A percentile compares a stretch with the other conserved stretches of the same genome.
phyloP scores from a whole-genome alignment of 1,140 invertebrate species.

The Drosophila sucinea region DNA sequence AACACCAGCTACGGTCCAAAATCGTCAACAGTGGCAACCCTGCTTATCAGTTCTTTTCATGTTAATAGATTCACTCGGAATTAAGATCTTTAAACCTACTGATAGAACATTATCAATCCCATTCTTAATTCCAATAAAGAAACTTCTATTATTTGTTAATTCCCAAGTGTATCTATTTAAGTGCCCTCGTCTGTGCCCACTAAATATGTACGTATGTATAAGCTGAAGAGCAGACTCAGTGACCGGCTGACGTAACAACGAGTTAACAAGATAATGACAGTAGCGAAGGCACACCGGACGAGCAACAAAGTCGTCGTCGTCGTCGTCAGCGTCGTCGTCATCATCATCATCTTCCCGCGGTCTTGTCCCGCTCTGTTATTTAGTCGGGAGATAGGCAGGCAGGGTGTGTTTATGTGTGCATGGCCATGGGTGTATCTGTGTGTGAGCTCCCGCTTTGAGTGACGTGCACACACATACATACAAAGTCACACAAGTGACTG shows the following conservation, averaged over 20 bases:
- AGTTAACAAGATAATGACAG: conserved; percentile 81
- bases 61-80: too few relatives aligned
- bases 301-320: conserved; percentile 51
- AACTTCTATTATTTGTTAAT: not conserved
- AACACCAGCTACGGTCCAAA: too few relatives aligned
- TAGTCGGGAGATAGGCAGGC: conserved; percentile 49
- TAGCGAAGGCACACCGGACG: conserved; percentile 66
- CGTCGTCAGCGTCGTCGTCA: conserved; percentile 29
- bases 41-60: too few relatives aligned
- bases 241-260: conserved; percentile 74
- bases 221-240: conserved; percentile 64
- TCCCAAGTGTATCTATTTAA: conserved; percentile 2
- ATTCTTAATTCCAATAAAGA: too few relatives aligned
- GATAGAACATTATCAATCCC: too few relatives aligned
- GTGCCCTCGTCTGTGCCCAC: conserved; percentile 26
- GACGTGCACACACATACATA: conserved; percentile 67
- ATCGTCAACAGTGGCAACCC: too few relatives aligned
- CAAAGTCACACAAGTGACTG: conserved; percentile 67
- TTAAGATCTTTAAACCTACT: too few relatives aligned
- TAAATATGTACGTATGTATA: conserved; percentile 42
- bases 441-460: conserved; percentile 62
- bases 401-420: conserved; percentile 4
- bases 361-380: conserved; percentile 73
- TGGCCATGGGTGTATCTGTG: conserved; percentile 15
- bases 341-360: conserved; percentile 9